Evolutionary conservation across 2,888 invertebrate species (phyloP).

Genomic region (Altica lythri): DNA sequence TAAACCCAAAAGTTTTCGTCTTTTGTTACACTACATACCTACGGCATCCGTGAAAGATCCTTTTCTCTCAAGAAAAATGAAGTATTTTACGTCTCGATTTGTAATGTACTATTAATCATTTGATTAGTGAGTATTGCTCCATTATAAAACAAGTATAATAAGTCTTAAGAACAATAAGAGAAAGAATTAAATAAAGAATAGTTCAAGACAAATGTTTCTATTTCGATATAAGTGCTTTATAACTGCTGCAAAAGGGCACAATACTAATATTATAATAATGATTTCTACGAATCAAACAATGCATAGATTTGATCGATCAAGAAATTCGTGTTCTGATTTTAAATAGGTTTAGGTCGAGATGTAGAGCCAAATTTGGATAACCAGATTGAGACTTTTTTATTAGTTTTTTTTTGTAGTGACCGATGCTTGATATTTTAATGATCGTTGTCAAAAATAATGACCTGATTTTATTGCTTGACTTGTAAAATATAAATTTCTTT

Average conservation of each 20-base stretch:
- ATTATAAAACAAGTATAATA: constrained; percentile 4
- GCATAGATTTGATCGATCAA: constrained; percentile 28
- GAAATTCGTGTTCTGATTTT: constrained; percentile 39
- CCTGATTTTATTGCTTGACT: constrained; percentile 33
- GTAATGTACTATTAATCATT: too few species aligned
- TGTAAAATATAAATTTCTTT: constrained; percentile 22
- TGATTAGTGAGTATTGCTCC: too few species aligned
- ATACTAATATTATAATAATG: constrained; percentile 44
- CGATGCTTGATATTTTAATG: constrained; percentile 35
- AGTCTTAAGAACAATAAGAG: constrained; percentile 3
- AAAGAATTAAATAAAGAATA: constrained; percentile 1
- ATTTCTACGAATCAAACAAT: constrained; percentile 35
- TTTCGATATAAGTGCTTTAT: constrained; percentile 48
- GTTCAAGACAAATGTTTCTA: constrained; percentile 36
- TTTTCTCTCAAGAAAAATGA: too few species aligned
- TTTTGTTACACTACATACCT: too few species aligned
- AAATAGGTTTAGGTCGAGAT: constrained; percentile 32
- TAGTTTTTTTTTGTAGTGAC: constrained; percentile 16
- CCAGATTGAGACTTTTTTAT: constrained; percentile 16
- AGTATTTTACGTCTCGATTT: too few species aligned
- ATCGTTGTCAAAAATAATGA: constrained; percentile 39
- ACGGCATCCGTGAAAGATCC: too few species aligned
- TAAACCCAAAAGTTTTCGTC: too few species aligned
- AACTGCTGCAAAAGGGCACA: too few species aligned
- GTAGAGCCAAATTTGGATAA: constrained; percentile 39